Evolutionary conservation across 2,888 invertebrate genomes (phyloP).

Genomic region (Deilephila porcellus): DNA sequence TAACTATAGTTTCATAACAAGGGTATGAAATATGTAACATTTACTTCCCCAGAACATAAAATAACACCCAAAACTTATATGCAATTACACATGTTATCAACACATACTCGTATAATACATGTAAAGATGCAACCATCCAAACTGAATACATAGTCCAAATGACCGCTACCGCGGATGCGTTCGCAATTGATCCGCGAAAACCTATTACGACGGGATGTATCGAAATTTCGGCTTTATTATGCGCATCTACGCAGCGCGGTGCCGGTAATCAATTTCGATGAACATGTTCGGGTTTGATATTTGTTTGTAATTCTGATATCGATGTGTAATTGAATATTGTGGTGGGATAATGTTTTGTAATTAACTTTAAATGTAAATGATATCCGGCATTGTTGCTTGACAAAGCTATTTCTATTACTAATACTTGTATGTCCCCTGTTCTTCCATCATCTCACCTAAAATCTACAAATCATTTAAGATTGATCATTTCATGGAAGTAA

Average conservation of each 20-base stretch:
- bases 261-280: neutral
- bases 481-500: too few species aligned
- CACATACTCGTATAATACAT: neutral
- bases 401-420: too few species aligned
- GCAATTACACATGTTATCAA: neutral
- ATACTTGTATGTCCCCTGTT: too few species aligned
- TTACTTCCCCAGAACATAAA: neutral
- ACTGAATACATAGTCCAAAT: neutral
- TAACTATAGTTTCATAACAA: too few species aligned
- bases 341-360: neutral
- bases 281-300: conserved; percentile 2
- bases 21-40: too few species aligned
- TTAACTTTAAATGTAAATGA: too few species aligned
- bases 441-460: too few species aligned
- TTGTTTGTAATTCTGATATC: neutral
- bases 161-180: neutral
- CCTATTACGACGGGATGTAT: conserved; percentile 9
- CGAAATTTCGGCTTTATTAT: conserved; percentile 3
- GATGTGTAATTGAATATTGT: neutral
- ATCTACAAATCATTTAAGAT: too few species aligned
- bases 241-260: neutral
- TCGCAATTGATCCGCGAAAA: conserved; percentile 11
- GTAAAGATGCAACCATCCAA: neutral
- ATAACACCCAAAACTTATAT: neutral
- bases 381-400: too few species aligned